Conservation (phyloP, 1,140 invertebrate species). For the Dreissena polymorpha region DNA sequence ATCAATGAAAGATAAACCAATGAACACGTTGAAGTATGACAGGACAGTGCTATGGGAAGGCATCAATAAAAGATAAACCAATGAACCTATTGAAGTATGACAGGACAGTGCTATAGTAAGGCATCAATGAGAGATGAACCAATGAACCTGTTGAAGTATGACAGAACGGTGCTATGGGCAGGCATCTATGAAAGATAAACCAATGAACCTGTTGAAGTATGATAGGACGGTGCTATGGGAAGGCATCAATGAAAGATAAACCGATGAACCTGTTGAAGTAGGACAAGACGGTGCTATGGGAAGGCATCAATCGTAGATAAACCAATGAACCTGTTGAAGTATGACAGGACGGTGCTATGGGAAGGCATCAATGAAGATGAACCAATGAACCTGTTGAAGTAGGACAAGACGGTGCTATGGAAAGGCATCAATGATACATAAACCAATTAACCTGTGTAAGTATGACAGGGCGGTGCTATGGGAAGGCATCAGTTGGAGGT, state of each 20-base stretch:
- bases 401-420: slow-evolving; percentile 4
- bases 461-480: slow-evolving; percentile 72
- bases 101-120: background rate
- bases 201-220: background rate
- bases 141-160: slow-evolving; percentile 78
- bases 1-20: too few species aligned
- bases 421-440: too few species aligned
- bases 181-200: too few species aligned
- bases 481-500: slow-evolving; percentile 77
- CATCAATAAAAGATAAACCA: too few species aligned
- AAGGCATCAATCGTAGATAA: too few species aligned
- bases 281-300: slow-evolving; percentile 70
- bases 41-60: too few species aligned
- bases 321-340: slow-evolving; percentile 40
- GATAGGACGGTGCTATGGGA: slow-evolving; percentile 5
- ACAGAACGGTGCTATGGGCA: slow-evolving; percentile 70
- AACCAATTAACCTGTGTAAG: slow-evolving; percentile 78
- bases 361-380: background rate
- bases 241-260: too few species aligned
- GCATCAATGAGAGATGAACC: slow-evolving; percentile 37
- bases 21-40: too few species aligned
- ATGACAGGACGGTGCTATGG: background rate
- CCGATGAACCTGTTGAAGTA: slow-evolving; percentile 71
- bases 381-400: background rate
- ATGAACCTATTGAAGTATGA: too few species aligned